phyloP scores from a whole-genome alignment of 2,113 vertebrate species.

The Crotalus horridus region DNA sequence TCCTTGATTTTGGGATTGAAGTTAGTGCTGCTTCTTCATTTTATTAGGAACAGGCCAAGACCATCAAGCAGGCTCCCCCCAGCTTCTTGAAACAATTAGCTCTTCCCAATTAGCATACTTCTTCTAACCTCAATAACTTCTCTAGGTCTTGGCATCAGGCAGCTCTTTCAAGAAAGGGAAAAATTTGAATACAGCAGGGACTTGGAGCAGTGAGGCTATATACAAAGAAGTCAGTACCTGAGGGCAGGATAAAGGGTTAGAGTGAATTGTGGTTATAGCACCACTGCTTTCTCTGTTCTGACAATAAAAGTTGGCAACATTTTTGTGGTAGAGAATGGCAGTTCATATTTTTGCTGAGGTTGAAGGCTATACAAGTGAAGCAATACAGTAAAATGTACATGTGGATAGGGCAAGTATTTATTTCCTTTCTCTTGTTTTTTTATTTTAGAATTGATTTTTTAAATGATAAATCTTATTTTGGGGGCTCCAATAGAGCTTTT shows the following conservation, averaged over 20 bases:
- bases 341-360: not conserved
- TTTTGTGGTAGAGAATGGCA: not conserved
- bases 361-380: not conserved
- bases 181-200: conserved; percentile 38
- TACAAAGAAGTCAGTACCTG: not conserved
- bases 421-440: not conserved
- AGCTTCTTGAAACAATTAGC: conserved; percentile 75
- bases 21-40: conserved; percentile 73
- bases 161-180: conserved; percentile 51
- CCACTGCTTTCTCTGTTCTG: not conserved
- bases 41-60: conserved; percentile 73
- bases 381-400: not conserved
- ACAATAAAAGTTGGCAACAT: not conserved
- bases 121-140: conserved; percentile 59
- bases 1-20: conserved; percentile 70
- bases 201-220: not conserved
- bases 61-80: conserved; percentile 59
- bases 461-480: not conserved
- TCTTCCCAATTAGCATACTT: conserved; percentile 69
- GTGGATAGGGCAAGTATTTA: not conserved
- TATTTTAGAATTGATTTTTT: not conserved
- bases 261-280: not conserved
- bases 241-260: not conserved
- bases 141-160: conserved; percentile 50
- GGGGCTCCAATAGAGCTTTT: not conserved